A percentile compares a stretch with the other conserved stretches of the same genome.
These are phyloP conservation scores for Aplocera efformata DNA, from an alignment of 2,888 invertebrate genomes.

Conservation along the genomic window DNA sequence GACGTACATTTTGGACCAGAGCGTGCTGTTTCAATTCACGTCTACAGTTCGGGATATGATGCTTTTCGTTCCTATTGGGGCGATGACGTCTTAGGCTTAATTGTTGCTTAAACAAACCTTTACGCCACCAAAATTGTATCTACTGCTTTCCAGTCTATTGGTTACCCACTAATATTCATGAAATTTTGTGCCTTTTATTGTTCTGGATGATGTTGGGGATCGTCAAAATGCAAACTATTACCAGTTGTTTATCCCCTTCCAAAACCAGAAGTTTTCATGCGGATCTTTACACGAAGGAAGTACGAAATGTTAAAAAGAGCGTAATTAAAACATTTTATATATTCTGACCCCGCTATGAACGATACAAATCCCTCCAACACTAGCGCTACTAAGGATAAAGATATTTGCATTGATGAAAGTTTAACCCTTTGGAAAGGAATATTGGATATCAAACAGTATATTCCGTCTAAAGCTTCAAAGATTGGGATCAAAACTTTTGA, in stretches of 20 bases:
- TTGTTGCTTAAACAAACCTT: conserved; percentile 1
- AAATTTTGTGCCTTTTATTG: conserved; percentile 1
- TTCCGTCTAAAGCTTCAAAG: conserved; percentile 1
- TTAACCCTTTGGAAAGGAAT: too few relatives aligned
- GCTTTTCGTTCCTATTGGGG: conserved; percentile 2
- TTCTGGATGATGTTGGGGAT: conserved; percentile 8
- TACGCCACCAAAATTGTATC: conserved; percentile 3
- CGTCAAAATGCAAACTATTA: conserved; percentile 2
- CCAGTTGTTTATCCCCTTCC: conserved; percentile 8
- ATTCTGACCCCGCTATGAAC: conserved; percentile 2
- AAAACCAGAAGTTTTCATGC: too few relatives aligned
- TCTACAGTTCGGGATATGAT: not conserved
- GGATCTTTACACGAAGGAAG: conserved; percentile 12
- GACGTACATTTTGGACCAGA: conserved; percentile 1
- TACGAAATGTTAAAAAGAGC: conserved; percentile 18
- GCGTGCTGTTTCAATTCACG: too few relatives aligned
- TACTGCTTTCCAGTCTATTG: not conserved
- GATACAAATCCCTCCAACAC: conserved; percentile 6
- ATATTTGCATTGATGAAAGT: not conserved
- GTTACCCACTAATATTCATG: conserved; percentile 1
- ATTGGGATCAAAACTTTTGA: conserved; percentile 3
- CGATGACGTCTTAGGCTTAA: conserved; percentile 1
- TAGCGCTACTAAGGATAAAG: not conserved
- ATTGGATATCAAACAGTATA: not conserved
- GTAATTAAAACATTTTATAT: conserved; percentile 23